Evolutionary conservation across 2,797 vertebrate genomes (phyloP).

Genomic region (Pangasius macronema): DNA sequence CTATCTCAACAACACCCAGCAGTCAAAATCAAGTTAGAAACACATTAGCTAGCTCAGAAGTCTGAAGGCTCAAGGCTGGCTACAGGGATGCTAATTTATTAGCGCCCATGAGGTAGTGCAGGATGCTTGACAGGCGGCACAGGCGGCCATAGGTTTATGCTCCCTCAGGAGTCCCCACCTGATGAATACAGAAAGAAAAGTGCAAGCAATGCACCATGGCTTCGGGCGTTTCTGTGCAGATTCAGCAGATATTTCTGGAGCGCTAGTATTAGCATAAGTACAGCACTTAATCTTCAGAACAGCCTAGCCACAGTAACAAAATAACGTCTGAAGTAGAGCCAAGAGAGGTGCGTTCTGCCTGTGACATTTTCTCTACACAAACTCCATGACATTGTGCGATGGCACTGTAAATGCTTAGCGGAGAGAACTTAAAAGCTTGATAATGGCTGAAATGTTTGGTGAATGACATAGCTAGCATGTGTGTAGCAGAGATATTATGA

Average conservation of each 20-base stretch:
- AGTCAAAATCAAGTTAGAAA: neutral
- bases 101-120: conserved; percentile 64
- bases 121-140: conserved; percentile 69
- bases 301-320: conserved; percentile 30
- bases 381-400: no score
- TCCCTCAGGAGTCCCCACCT: conserved; percentile 50
- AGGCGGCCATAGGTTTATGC: conserved; percentile 22
- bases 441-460: conserved; percentile 43
- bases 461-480: neutral
- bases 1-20: neutral
- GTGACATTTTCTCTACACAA: neutral
- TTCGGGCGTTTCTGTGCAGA: conserved; percentile 53
- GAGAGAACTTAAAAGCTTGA: conserved; percentile 25
- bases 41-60: conserved; percentile 22
- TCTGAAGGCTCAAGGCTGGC: conserved; percentile 39
- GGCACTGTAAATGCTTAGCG: neutral
- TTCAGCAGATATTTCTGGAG: conserved; percentile 68
- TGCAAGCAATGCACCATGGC: conserved; percentile 57
- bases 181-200: conserved; percentile 55
- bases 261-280: conserved; percentile 67
- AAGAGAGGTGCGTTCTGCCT: conserved; percentile 42
- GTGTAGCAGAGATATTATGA: neutral
- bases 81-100: conserved; percentile 70
- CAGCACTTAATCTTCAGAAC: conserved; percentile 62
- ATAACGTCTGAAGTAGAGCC: conserved; percentile 53